phyloP scores from a whole-genome alignment of 2,888 invertebrate species.

The Hirtodrosophila duncani region DNA sequence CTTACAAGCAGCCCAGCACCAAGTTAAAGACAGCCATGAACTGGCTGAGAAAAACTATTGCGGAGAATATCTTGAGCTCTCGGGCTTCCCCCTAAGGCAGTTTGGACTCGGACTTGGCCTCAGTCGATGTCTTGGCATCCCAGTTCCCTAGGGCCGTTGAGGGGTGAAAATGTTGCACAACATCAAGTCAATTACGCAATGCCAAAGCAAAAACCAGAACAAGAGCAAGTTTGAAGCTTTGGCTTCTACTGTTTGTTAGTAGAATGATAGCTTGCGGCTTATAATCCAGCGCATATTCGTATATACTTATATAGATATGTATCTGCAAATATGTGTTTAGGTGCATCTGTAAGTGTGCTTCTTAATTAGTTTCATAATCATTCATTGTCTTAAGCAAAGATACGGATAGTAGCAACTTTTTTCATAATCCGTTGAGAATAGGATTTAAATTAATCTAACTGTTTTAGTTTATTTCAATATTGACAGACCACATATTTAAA shows the following conservation, averaged over 20 bases:
- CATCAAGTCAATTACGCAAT: conserved; percentile 62
- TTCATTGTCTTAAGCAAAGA: no score
- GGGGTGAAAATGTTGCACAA: conserved; percentile 40
- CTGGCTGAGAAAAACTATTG: conserved; percentile 23
- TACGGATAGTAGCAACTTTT: no score
- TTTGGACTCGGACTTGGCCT: no score
- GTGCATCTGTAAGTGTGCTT: conserved; percentile 15
- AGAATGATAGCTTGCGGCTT: conserved; percentile 46
- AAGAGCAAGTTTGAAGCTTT: conserved; percentile 46
- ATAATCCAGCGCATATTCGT: conserved; percentile 31
- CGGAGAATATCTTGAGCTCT: no score
- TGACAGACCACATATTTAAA: no score
- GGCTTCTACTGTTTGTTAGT: conserved; percentile 33
- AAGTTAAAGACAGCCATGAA: conserved; percentile 42
- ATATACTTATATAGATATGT: conserved; percentile 1
- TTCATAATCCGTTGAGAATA: no score
- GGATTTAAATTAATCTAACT: no score
- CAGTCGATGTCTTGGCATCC: not conserved
- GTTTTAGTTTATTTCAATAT: no score
- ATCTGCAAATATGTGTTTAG: conserved; percentile 16
- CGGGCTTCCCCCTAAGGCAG: conserved; percentile 1
- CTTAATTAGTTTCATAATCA: no score
- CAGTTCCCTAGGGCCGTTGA: conserved; percentile 13
- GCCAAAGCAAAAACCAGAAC: no score
- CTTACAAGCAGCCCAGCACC: conserved; percentile 21